Percentiles rank a stretch among this genome's conserved stretches.
Conservation (phyloP, 2,113 vertebrate species). For the Leptobrachium leishanense region DNA sequence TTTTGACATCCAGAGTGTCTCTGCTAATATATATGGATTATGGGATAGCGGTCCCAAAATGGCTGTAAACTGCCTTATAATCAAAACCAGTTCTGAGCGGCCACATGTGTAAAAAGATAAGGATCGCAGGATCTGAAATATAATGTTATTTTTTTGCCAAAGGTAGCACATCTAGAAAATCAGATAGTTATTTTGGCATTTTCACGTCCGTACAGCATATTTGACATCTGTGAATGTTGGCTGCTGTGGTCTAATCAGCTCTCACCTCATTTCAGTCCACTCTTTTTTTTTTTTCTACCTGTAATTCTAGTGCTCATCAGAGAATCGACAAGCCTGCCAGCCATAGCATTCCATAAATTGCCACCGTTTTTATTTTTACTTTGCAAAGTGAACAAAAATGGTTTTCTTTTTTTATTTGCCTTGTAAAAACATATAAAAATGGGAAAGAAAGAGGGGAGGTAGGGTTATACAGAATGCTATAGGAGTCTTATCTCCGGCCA, state of each 20-base stretch:
- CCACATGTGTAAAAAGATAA: too few species aligned
- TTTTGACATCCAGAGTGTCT: too few species aligned
- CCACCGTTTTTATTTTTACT: not conserved
- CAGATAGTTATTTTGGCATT: not conserved
- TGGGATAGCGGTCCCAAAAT: too few species aligned
- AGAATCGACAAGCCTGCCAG: slow-evolving; percentile 15
- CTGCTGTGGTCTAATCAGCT: not conserved
- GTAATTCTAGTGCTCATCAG: slow-evolving; percentile 24
- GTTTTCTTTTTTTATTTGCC: not conserved
- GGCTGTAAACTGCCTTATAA: too few species aligned
- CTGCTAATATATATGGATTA: too few species aligned
- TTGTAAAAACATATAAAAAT: not conserved
- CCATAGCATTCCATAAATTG: slow-evolving; percentile 16
- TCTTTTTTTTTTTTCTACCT: slow-evolving; percentile 26
- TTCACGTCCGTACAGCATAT: not conserved
- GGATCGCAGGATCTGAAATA: not conserved
- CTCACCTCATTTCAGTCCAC: not conserved
- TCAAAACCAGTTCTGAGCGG: too few species aligned
- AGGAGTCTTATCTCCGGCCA: not conserved
- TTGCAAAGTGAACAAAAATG: not conserved
- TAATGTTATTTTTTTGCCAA: not conserved
- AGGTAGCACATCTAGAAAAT: not conserved
- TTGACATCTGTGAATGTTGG: slow-evolving; percentile 21
- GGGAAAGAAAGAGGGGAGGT: not conserved
- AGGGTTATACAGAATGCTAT: not conserved